Percentiles rank a stretch among this genome's conserved stretches.
phyloP scores from a whole-genome alignment of 2,797 vertebrate species.

The Chelmon rostratus region DNA sequence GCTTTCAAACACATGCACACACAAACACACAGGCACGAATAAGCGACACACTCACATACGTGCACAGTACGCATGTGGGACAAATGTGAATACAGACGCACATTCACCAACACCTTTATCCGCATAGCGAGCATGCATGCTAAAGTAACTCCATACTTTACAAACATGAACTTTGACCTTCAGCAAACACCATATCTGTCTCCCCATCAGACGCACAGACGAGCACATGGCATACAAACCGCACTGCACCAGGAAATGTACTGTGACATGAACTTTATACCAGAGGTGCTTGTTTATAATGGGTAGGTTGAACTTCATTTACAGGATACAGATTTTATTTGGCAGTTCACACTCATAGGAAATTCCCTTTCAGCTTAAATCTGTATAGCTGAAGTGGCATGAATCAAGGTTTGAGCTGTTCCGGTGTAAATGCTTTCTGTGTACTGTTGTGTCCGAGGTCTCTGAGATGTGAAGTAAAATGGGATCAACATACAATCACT shows the following conservation, averaged over 20 bases:
- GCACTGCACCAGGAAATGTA: background rate
- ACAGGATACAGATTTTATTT: background rate
- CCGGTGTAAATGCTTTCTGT: background rate
- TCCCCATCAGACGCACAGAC: background rate
- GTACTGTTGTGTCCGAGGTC: background rate
- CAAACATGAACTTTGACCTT: slow-evolving; percentile 49
- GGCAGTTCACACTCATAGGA: background rate
- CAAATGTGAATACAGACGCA: background rate
- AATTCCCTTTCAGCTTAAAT: slow-evolving; percentile 1
- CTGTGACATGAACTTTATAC: background rate
- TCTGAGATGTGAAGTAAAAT: slow-evolving; percentile 7
- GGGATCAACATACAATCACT: slow-evolving; percentile 6
- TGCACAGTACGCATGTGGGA: background rate
- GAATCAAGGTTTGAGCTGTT: slow-evolving; percentile 1
- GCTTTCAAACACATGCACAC: slow-evolving; percentile 20
- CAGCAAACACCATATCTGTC: slow-evolving; percentile 17
- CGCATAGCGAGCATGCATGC: background rate
- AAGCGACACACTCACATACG: background rate
- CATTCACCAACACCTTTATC: slow-evolving; percentile 12
- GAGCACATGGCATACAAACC: background rate
- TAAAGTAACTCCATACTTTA: slow-evolving; percentile 14
- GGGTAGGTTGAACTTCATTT: background rate
- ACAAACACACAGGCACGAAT: background rate
- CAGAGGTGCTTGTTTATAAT: background rate
- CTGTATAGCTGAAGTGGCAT: background rate